A percentile compares a stretch with the other conserved stretches of the same genome.
These are phyloP conservation scores for Apodemia mormo DNA, from an alignment of 2,888 invertebrate genomes.

Conservation along the genomic window DNA sequence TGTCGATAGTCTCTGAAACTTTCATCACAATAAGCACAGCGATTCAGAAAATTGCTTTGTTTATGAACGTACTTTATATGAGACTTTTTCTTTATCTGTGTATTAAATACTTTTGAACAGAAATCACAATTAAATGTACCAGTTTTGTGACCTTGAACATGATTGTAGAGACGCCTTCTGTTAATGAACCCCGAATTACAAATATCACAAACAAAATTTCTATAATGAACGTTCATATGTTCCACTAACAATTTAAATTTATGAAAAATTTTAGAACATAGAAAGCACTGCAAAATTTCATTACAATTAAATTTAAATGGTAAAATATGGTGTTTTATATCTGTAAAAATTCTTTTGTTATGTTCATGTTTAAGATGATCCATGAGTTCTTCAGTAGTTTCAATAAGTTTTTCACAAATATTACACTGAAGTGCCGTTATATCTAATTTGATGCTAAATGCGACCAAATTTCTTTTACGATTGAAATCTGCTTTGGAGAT, in stretches of 20 bases:
- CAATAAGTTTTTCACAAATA: slow-evolving; percentile 57
- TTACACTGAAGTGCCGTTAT: slow-evolving; percentile 44
- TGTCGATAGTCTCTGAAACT: slow-evolving; percentile 48
- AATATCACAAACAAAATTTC: slow-evolving; percentile 70
- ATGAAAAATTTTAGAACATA: slow-evolving; percentile 63
- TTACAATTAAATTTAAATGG: slow-evolving; percentile 63
- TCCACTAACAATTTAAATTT: slow-evolving; percentile 72
- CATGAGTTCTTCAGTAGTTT: slow-evolving; percentile 50
- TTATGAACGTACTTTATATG: slow-evolving; percentile 44
- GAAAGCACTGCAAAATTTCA: slow-evolving; percentile 62
- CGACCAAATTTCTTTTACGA: slow-evolving; percentile 46
- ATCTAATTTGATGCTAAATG: slow-evolving; percentile 51
- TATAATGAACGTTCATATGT: slow-evolving; percentile 71
- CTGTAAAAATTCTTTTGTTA: slow-evolving; percentile 63
- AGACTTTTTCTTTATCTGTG: slow-evolving; percentile 37
- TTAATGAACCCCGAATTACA: slow-evolving; percentile 75
- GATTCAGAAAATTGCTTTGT: slow-evolving; percentile 36
- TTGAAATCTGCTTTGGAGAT: slow-evolving; percentile 44
- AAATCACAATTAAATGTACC: slow-evolving; percentile 41
- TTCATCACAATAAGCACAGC: slow-evolving; percentile 51
- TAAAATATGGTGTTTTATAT: slow-evolving; percentile 65
- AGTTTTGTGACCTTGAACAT: slow-evolving; percentile 38
- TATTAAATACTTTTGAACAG: slow-evolving; percentile 42
- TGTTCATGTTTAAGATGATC: slow-evolving; percentile 63
- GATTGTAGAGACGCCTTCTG: slow-evolving; percentile 34